Percentiles rank a stretch among this genome's conserved stretches.
Conservation (phyloP, 2,797 vertebrate genomes). For the Pitangus sulphuratus region DNA sequence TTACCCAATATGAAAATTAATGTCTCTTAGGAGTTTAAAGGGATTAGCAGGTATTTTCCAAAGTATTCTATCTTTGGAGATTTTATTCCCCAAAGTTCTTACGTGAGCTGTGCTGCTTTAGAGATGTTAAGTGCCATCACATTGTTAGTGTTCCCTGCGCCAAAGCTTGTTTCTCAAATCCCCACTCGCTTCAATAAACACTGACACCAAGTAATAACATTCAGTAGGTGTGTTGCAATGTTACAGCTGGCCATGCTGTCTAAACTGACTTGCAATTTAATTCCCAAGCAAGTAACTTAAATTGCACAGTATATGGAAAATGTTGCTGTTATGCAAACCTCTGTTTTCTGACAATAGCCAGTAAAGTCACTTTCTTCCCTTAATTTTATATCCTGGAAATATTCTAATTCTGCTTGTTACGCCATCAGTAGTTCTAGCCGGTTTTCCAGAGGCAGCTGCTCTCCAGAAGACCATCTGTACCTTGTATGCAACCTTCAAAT, state of each 20-base stretch:
- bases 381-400: slow-evolving; percentile 11
- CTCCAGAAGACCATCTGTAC: not conserved
- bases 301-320: slow-evolving; percentile 21
- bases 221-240: slow-evolving; percentile 26
- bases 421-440: not conserved
- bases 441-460: not conserved
- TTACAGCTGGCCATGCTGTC: slow-evolving; percentile 11
- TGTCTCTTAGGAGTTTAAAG: not conserved
- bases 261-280: not conserved
- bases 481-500: not conserved
- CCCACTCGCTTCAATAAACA: slow-evolving; percentile 3
- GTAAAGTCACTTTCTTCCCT: not conserved
- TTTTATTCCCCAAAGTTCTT: not conserved
- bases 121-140: not conserved
- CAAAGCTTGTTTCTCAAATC: slow-evolving; percentile 34
- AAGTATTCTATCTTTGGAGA: not conserved
- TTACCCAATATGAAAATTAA: not conserved
- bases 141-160: not conserved
- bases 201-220: slow-evolving; percentile 22
- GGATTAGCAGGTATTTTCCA: slow-evolving; percentile 16
- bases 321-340: not conserved
- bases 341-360: slow-evolving; percentile 24
- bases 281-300: slow-evolving; percentile 18
- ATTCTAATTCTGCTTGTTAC: not conserved
- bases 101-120: not conserved